Evolutionary conservation across 2,888 invertebrate species (phyloP).

Genomic region (Anoplius nigerrimus): DNA sequence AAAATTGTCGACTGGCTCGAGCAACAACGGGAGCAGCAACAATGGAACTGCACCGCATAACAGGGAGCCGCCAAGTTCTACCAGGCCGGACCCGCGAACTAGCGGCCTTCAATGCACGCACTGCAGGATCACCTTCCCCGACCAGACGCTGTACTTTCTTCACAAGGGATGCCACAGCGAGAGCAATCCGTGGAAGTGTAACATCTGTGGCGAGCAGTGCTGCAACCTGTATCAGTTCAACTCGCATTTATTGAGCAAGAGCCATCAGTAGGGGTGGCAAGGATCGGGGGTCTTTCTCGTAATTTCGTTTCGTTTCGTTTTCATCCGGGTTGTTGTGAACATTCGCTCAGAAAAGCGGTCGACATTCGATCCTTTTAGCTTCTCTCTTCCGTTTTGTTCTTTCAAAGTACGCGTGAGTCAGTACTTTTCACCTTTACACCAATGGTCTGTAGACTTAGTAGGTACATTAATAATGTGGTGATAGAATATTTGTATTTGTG

Average conservation of each 20-base stretch:
- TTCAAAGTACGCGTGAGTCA: too few relatives aligned
- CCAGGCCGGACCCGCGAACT: slow-evolving; percentile 79
- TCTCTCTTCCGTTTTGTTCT: too few relatives aligned
- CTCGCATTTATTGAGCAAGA: slow-evolving; percentile 95
- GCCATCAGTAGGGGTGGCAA: slow-evolving; percentile 81
- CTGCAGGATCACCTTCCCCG: slow-evolving; percentile 94
- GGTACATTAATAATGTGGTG: too few relatives aligned
- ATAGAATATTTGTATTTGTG: too few relatives aligned
- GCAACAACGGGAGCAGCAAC: slow-evolving; percentile 57
- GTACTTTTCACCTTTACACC: too few relatives aligned
- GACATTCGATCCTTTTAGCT: too few relatives aligned
- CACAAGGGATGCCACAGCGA: slow-evolving; percentile 99
- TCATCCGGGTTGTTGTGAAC: too few relatives aligned
- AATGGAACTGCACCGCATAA: slow-evolving; percentile 72
- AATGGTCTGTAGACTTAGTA: too few relatives aligned
- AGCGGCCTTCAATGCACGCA: slow-evolving; percentile 87
- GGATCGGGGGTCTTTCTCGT: too few relatives aligned
- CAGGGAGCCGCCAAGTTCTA: slow-evolving; percentile 80
- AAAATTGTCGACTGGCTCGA: slow-evolving; percentile 81
- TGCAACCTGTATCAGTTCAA: slow-evolving; percentile 98
- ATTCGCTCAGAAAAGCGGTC: too few relatives aligned
- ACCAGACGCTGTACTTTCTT: slow-evolving; percentile 96
- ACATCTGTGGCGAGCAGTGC: slow-evolving; percentile 97
- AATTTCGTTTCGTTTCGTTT: too few relatives aligned
- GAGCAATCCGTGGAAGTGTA: slow-evolving; percentile 97